Evolutionary conservation across 2,797 vertebrate species (phyloP), one percentile per base, ranked within the genome.

Genomic region (Novumbra hubbsi): DNA sequence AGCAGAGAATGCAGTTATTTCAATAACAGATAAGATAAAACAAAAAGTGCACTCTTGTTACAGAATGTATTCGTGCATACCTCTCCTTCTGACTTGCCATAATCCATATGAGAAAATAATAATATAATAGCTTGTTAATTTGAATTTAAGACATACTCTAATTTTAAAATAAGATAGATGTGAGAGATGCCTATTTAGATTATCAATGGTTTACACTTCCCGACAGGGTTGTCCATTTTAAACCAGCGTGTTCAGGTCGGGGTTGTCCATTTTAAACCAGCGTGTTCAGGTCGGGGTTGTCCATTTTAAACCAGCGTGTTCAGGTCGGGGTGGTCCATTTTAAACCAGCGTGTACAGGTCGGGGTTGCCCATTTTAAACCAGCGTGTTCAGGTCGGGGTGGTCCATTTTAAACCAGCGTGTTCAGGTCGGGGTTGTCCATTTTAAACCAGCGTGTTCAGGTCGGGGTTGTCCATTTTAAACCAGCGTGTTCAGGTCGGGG

Each of bases 371-470:
- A n/a, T n/a, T n/a, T n/a, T n/a, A n/a, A n/a, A n/a, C n/a, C n/a
- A n/a, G n/a, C n/a, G n/a, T 45, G 72, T 67, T 76, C 38, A 73
- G 55, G 24, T 19, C 34, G 48, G 14, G 21, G 21, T 24, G 21
- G 48, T 48, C 32, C 32, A 38, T n/a, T 67, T 19, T 67, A 21
- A 38, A 41, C 66, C 12, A 68, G 60, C 74, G 77, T n/a, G n/a
- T n/a, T n/a, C n/a, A n/a, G n/a, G n/a, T n/a, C 19, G 1, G 17
- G 11, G 19, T 34, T 55, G 75, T 71, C 32, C 32, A 38, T n/a
- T 67, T 19, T 67, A 21, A 38, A 41, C 66, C 12, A 68, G 60
- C 74, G 77, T n/a, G n/a, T n/a, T n/a, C n/a, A n/a, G n/a, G n/a
- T n/a, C 19, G 1, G 17, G 11, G 19, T 34, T 55, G 75, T 71